phyloP scores from a whole-genome alignment of 2,888 invertebrate genomes.

The Tillus elongatus region DNA sequence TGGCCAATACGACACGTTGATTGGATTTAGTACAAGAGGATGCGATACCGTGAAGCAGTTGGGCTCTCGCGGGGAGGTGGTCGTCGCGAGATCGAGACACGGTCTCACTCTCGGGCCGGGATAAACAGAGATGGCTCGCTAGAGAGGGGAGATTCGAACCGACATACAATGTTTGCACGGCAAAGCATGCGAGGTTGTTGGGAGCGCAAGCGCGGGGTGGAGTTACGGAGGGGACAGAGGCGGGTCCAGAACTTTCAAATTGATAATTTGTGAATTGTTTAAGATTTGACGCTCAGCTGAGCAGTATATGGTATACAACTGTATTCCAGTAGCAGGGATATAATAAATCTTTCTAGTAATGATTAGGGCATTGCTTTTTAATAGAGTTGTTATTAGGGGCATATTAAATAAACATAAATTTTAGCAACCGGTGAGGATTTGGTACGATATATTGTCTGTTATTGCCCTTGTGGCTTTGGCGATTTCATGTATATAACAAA shows the following conservation, averaged over 20 bases:
- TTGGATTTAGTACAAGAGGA: conserved; percentile 46
- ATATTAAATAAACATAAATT: conserved; percentile 3
- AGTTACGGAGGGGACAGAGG: conserved; percentile 35
- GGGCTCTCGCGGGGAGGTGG: conserved; percentile 34
- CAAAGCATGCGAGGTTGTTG: conserved; percentile 28
- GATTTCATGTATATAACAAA: background rate
- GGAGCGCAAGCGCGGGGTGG: conserved; percentile 41
- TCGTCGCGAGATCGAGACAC: conserved; percentile 36
- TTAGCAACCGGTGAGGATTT: background rate
- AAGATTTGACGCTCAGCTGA: conserved; percentile 42
- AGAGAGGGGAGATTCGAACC: conserved; percentile 31
- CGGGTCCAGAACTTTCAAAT: conserved; percentile 38
- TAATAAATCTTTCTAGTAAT: conserved; percentile 28
- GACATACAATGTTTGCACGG: conserved; percentile 27
- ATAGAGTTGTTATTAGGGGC: conserved; percentile 3
- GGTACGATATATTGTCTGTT: background rate
- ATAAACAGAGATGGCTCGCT: conserved; percentile 25
- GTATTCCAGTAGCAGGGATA: conserved; percentile 33
- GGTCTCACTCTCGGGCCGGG: too few relatives aligned
- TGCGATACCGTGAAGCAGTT: conserved; percentile 28
- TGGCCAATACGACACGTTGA: conserved; percentile 49
- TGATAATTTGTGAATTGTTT: conserved; percentile 45
- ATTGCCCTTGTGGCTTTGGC: background rate
- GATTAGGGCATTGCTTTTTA: conserved; percentile 15
- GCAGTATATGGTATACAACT: conserved; percentile 29